Base-by-base conservation (phyloP, 2,113 vertebrate genomes). In the Caracal caracal region DNA sequence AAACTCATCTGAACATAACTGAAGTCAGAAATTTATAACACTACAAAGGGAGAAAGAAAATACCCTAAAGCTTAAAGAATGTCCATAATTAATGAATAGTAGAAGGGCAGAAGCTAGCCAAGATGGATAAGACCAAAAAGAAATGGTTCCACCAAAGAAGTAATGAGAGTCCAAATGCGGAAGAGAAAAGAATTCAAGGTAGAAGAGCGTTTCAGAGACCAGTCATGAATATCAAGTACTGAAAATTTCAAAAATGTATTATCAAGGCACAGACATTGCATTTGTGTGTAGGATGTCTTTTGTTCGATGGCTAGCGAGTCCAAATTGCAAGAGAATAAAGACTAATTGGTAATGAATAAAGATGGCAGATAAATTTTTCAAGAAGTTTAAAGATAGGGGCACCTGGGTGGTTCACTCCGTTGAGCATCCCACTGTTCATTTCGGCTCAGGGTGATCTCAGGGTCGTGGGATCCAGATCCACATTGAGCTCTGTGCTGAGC, bases 1-100 rank as follows among this genome's bases (percentile, higher is more conserved):
- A 91, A 30, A 73, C 47, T 81, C 51, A 78, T 68, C 85, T 40
- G 80, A 95, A 96, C 85, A 66, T 82, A 95, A 93, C 22, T 84
- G 9, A 87, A 88, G 51, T 81, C 59, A 92, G 75, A 82, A 84
- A 90, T 78, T 17, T 90, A 33, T 90, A 90, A 37, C 28, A 78
- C 90, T 43, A 71, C 49, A 80, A 76, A 71, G 17, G 30, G 17
- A 79, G 12, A 51, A 10, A 68, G 24, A 84, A 63, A 86, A 66
- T 65, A 26, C 35, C 51, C 51, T 70, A 78, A 35, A 86, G 20
- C 10, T 95, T 87, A 66, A 81, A 51, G 19, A 90, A 90, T 49
- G 9, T 37, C n/a, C 76, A n/a, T 70, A 93, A 63, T 93, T 86
- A 83, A 79, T 47, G 78, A 63, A 53, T 63, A 8, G 22, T 53